Evolutionary conservation across 2,113 vertebrate species (phyloP), one percentile per base, ranked within the genome.

Genomic region (Halcyon senegalensis): DNA sequence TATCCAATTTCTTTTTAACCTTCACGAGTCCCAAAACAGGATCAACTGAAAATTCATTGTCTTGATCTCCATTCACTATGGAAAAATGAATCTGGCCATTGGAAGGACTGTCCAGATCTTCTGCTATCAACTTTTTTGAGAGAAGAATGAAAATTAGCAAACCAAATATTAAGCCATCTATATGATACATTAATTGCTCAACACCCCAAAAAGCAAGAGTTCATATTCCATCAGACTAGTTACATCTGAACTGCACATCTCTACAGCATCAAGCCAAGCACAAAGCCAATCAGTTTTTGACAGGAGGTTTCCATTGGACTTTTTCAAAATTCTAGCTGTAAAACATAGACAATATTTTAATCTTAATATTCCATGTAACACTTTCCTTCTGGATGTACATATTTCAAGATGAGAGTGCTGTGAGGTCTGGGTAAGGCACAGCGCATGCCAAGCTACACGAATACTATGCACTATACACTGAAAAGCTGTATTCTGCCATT

Each of bases 1-100:
- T 98, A 96, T 99, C 99, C 97, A 99, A 98, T 83, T 98, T 99
- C 97, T 99, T 99, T 97, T 99, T 99, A 95, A 99, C 99, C 75
- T 99, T 99, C 97, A 99, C 98, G 16, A 99, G 98, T 58, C 99
- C 99, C 74, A 98, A 95, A 88, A 98, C 91, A 66, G 99, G 99
- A 97, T 99, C 99, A 56, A 99, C 98, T 8, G 98, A 98, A 98
- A 99, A 99, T 96, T 99, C 98, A 81, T 98, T 99, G 94, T 99
- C 98, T 80, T 89, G 97, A 97, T 99, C 99, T 17, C 99, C 99
- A 53, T 94, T 99, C 95, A 99, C 97, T 48, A 99, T 99, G 75
- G 99, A 99, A 97, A 99, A 99, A 46, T 95, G 98, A 92, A 99
- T 98, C 68, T 98, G 99, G 46, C 98, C 98, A 20, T 99, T 99